Evolutionary conservation across 2,888 invertebrate genomes (phyloP).

Genomic region (Pyrochroa serraticornis): DNA sequence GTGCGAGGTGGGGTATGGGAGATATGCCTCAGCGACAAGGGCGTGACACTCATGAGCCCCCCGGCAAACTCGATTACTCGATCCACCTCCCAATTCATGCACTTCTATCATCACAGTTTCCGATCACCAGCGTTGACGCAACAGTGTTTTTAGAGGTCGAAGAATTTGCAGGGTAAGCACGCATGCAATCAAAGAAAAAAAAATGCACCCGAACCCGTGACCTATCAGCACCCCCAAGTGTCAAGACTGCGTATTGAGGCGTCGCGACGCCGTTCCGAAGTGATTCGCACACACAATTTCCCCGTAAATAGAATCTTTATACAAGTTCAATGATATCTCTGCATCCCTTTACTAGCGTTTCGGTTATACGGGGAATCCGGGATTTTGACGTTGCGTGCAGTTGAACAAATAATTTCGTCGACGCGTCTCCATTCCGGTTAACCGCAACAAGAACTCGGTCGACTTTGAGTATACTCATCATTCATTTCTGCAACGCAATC

Average conservation of each 20-base stretch:
- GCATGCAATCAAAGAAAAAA: background rate
- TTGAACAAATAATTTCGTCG: conserved; percentile 16
- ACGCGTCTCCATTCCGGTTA: conserved; percentile 3
- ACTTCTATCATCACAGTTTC: conserved; percentile 40
- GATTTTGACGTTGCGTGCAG: conserved; percentile 39
- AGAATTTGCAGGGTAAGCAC: background rate
- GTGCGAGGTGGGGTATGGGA: conserved; percentile 45
- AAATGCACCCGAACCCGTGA: background rate
- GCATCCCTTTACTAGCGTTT: conserved; percentile 39
- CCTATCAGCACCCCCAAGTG: background rate
- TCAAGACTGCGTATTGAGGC: no score
- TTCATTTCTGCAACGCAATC: conserved; percentile 49
- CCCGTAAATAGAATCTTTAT: conserved; percentile 40
- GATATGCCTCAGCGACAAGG: conserved; percentile 57
- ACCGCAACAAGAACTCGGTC: conserved; percentile 28
- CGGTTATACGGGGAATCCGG: conserved; percentile 35
- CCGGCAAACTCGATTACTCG: conserved; percentile 52
- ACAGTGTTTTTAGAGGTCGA: background rate
- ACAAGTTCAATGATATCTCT: conserved; percentile 43
- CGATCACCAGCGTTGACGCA: conserved; percentile 10
- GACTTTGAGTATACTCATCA: conserved; percentile 47
- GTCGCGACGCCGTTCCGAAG: conserved; percentile 10
- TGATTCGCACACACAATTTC: conserved; percentile 26
- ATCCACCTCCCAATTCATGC: conserved; percentile 48
- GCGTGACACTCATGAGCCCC: conserved; percentile 49